phyloP scores from a whole-genome alignment of 2,113 vertebrate genomes.

The Colaptes auratus region DNA sequence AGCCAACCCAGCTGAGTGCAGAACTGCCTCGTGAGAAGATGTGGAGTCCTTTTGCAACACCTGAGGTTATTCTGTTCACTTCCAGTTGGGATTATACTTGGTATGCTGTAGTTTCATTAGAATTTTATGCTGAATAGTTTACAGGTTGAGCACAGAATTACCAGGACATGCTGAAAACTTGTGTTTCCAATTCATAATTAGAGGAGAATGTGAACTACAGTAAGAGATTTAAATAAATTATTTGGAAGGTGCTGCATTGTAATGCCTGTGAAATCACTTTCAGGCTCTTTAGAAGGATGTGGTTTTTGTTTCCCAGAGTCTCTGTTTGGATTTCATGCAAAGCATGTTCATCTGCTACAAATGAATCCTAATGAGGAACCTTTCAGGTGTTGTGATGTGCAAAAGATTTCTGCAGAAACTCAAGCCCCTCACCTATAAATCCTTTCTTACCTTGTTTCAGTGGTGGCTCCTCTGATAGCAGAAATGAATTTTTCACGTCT shows the following conservation, averaged over 20 bases:
- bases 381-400: conserved; percentile 35
- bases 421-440: not conserved
- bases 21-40: not conserved
- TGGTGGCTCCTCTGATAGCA: conserved; percentile 39
- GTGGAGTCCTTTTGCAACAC: not conserved
- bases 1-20: not conserved
- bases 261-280: conserved; percentile 28
- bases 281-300: conserved; percentile 27
- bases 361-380: conserved; percentile 48
- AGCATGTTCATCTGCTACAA: conserved; percentile 32
- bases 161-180: not conserved
- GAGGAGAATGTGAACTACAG: not conserved
- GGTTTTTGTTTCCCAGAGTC: not conserved
- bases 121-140: not conserved
- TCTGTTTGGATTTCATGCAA: conserved; percentile 47
- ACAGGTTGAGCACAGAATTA: not conserved
- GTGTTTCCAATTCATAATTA: conserved; percentile 22
- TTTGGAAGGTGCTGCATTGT: conserved; percentile 26
- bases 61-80: not conserved
- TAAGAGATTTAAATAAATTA: conserved; percentile 51
- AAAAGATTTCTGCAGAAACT: conserved; percentile 41
- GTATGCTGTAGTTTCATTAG: conserved; percentile 11
- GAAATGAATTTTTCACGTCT: conserved; percentile 52
- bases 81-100: not conserved
- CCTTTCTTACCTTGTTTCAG: conserved; percentile 25